Evolutionary conservation across 2,888 invertebrate species (phyloP), one percentile per base, ranked within the genome.

Genomic region (Allacma fusca): DNA sequence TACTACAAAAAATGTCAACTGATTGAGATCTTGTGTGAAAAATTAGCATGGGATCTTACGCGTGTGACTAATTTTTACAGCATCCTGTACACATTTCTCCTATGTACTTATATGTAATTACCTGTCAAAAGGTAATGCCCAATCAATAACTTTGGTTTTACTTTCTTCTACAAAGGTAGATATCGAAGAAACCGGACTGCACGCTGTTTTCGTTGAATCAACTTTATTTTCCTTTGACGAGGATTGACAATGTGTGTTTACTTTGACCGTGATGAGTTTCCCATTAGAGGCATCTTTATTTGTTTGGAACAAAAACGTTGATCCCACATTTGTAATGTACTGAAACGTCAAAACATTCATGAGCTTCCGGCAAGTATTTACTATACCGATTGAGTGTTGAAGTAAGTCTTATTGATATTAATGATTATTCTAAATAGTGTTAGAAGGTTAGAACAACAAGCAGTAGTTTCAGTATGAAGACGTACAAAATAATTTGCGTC

Each of bases 91-190:
- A 9, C 9, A 34, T 34, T 9, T 7, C 34, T 34, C 34, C 9
- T n/a, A n/a, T 34, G 34, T 9, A 9, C 4, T 34, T 34, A 34
- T 34, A 34, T 34, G n/a, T n/a, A n/a, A n/a, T 40, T 24, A 76
- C 76, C 24, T 43, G 21, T 57, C 62, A 40, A 76, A 28, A 34
- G 29, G 19, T 9, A 24, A 2, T 0, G 70, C 62, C 76, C 76
- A 76, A 16, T 40, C 24, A 29, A 76, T 21, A 12, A 67, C 67
- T 44, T 75, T 75, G 16, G 44, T 75, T 5, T 26, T n/a, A 67
- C 67, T n/a, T 62, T 69, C 70, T 40, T 29, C 69, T 19, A 76
- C 23, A 24, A 76, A 76, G 19, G 64, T 74, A 7, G 74, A 74
- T 16, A 64, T 16, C 16, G 65, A n/a, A 12, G 23, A 24, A n/a